These are phyloP conservation scores for Cardiocondyla obscurior DNA, from an alignment of 1,140 invertebrate genomes.

Conservation along the genomic window DNA sequence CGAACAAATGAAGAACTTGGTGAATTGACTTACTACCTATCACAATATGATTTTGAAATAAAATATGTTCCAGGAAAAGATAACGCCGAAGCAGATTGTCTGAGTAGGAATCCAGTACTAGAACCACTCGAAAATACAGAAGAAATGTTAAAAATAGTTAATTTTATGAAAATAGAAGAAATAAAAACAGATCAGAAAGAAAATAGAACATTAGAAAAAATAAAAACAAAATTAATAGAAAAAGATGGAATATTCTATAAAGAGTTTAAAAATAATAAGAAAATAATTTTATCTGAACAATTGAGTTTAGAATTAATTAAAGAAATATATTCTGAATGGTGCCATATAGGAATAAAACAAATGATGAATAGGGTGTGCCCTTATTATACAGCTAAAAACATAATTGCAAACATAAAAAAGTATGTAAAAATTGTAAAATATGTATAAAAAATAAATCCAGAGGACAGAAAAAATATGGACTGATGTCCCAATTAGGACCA, in stretches of 20 bases:
- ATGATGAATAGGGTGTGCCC: neutral
- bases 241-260: constrained; percentile 23
- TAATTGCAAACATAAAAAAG: neutral
- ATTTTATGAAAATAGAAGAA: constrained; percentile 23
- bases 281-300: constrained; percentile 11
- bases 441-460: neutral
- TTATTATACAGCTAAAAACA: neutral
- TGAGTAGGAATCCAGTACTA: neutral
- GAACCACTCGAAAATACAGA: neutral
- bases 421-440: neutral
- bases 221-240: neutral
- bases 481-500: neutral
- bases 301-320: constrained; percentile 4
- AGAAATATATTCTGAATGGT: neutral
- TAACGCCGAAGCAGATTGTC: constrained; percentile 1
- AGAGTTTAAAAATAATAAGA: neutral
- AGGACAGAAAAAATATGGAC: neutral
- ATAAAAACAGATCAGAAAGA: constrained; percentile 1
- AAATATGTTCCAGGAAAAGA: constrained; percentile 3
- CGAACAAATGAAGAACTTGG: neutral
- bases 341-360: constrained; percentile 14
- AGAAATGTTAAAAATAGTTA: constrained; percentile 20
- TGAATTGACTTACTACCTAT: neutral
- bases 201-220: neutral
- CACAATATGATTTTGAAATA: neutral